Evolutionary conservation across 2,113 vertebrate species (phyloP), one percentile per base, ranked within the genome.

Genomic region (Oryzias javanicus): DNA sequence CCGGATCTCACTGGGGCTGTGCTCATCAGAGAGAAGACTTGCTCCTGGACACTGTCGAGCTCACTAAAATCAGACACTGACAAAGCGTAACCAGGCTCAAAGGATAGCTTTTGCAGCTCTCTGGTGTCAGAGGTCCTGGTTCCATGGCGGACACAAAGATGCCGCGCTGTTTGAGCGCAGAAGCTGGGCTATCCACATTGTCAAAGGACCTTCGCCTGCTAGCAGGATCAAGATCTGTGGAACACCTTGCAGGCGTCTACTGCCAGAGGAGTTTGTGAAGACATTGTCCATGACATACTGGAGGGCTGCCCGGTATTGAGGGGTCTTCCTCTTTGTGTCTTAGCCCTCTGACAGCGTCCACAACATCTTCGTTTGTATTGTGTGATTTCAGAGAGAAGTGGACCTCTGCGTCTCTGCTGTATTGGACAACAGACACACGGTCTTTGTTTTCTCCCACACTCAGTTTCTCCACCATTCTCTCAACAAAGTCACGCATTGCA

Each of bases 211-310:
- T 55, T 80, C 80, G 49, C 72, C 70, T 60, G 25, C 78, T 40
- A 83, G 49, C 42, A 83, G 6, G 50, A 89, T 19, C 61, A 94
- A 69, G 41, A 94, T 79, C 79, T 94, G 94, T 6, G 87, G 86
- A 54, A 94, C 86, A 0, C 90, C 89, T 5, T 94, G 91, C 44
- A 88, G 86, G 0, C 89, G 89, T 27, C 94, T 91, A 66, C 94
- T 93, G 4, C 94, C 94, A 1, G 92, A 82, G 0, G 88, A 80
- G 45, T 42, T 83, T 60, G 91, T 93, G 1, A 94, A 94, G 27
- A 95, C 68, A 27, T 86, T 69, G 22, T 54, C 52, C 48, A 27
- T 74, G 16, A 82, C 56, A 29, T 69, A 72, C 14, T 78, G 70
- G 42, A 83, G 74, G 35, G 78, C 81, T 58, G 70, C 74, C 81